These are phyloP conservation scores for Tetranychus truncatus DNA, from an alignment of 2,888 invertebrate species.

Conservation along the genomic window DNA sequence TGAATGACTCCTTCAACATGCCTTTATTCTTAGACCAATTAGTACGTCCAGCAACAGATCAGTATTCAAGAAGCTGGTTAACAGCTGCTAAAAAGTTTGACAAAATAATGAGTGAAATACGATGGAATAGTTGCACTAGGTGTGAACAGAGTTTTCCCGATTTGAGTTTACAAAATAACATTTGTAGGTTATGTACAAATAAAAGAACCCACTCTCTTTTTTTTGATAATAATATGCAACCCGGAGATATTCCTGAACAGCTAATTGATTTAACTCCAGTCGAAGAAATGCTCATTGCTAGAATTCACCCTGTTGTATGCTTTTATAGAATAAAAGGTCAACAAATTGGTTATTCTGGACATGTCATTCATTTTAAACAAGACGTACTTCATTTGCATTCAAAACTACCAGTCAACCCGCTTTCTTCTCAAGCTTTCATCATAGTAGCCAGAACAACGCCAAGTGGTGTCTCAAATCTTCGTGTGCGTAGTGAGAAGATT, in stretches of 20 bases:
- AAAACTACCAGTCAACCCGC: not conserved
- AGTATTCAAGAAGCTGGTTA: no score
- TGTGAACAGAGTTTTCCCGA: no score
- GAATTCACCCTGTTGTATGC: slow-evolving; percentile 1
- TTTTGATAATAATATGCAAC: not conserved
- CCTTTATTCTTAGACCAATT: no score
- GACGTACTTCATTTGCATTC: not conserved
- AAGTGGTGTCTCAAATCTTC: not conserved
- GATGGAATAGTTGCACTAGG: no score
- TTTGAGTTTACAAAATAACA: no score
- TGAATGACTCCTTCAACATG: no score
- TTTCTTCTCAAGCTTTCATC: not conserved
- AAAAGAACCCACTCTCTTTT: no score
- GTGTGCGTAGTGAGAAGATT: not conserved
- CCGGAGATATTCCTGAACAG: not conserved
- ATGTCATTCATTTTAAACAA: slow-evolving; percentile 3
- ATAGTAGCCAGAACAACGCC: not conserved
- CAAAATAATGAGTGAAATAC: no score
- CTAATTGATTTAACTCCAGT: not conserved
- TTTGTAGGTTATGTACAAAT: no score
- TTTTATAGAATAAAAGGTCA: not conserved
- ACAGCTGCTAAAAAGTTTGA: no score
- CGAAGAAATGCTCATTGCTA: slow-evolving; percentile 8
- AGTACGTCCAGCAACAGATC: no score
- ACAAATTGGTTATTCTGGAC: not conserved